Evolutionary conservation across 2,797 vertebrate genomes (phyloP).

Genomic region (Sebastolobus alascanus): DNA sequence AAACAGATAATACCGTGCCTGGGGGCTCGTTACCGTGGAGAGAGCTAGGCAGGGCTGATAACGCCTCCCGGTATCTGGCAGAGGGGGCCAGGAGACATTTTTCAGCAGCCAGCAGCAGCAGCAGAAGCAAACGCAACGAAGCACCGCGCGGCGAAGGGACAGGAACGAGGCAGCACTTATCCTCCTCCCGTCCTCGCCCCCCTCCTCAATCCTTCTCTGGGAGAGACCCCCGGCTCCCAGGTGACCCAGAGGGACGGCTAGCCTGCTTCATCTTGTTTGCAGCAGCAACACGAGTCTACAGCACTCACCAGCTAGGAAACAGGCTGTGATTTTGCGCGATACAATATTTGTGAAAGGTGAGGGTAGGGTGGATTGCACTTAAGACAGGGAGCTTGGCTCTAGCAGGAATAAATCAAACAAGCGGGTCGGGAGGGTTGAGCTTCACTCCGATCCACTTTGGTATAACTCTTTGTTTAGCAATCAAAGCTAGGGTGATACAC

Average conservation of each 20-base stretch:
- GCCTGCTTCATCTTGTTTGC: conserved; percentile 59
- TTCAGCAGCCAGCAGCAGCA: conserved; percentile 63
- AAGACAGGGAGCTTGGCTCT: conserved; percentile 64
- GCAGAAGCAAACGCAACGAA: conserved; percentile 48
- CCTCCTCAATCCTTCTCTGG: conserved; percentile 53
- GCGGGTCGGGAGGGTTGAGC: conserved; percentile 57
- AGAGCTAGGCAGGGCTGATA: conserved; percentile 74
- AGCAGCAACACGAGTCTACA: conserved; percentile 37
- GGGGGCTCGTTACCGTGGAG: conserved; percentile 78
- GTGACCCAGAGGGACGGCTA: conserved; percentile 54
- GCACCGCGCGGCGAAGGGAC: conserved; percentile 14
- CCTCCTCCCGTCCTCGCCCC: conserved; percentile 28
- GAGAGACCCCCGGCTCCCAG: conserved; percentile 55
- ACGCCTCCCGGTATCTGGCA: conserved; percentile 71
- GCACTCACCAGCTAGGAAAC: conserved; percentile 23
- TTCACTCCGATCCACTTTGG: conserved; percentile 55
- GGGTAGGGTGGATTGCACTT: conserved; percentile 36
- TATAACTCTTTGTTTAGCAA: conserved; percentile 68
- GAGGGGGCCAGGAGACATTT: conserved; percentile 71
- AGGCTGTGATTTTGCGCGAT: conserved; percentile 50
- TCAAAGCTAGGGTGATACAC: conserved; percentile 47
- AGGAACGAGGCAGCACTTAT: conserved; percentile 58
- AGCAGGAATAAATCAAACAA: conserved; percentile 73
- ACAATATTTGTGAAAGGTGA: conserved; percentile 65
- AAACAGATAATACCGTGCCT: conserved; percentile 83